Base-by-base conservation (phyloP, 2,797 vertebrate genomes). In the Lycodopsis pacificus region DNA sequence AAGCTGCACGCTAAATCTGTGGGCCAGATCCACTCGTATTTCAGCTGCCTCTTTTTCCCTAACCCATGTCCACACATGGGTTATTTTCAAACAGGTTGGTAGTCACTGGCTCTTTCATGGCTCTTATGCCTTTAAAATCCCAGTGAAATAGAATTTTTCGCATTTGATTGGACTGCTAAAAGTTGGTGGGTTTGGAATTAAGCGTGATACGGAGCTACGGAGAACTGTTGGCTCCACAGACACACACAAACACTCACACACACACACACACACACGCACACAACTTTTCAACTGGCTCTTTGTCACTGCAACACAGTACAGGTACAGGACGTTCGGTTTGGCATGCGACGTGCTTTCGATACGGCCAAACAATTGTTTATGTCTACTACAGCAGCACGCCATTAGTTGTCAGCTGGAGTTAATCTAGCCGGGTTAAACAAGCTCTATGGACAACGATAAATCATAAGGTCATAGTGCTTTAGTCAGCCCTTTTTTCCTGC, bases 1-100 rank as follows among this genome's bases (percentile, higher is more conserved):
- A 58, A 61, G 69, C 58, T 38, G 30, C 42, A 30, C 62, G 15
- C 2, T 10, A 14, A 63, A 22, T 72, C 30, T 25, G 11, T 34
- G 32, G 62, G 53, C 40, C 56, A 56, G 19, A 61, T 66, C 54
- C 76, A 73, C n/a, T 67, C 17, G 62, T 19, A 44, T 32, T 20
- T 73, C 58, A 70, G 7, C 14, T 15, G 51, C 40, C 20, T n/a
- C 59, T 56, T 71, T 57, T 40, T 61, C 71, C 63, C 68, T 42
- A 79, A 72, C 74, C 53, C 53, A n/a, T 15, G 72, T 83, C 71
- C 65, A 49, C 65, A 46, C 17, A 20, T 5, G n/a, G n/a, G 12
- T 53, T 73, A 20, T 76, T 83, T 83, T 72, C 68, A 59, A 75
- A 80, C 20, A 56, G 48, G n/a, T 54, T 53, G 34, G 73, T 71